phyloP scores from a whole-genome alignment of 1,140 invertebrate species.

The Maconellicoccus hirsutus region DNA sequence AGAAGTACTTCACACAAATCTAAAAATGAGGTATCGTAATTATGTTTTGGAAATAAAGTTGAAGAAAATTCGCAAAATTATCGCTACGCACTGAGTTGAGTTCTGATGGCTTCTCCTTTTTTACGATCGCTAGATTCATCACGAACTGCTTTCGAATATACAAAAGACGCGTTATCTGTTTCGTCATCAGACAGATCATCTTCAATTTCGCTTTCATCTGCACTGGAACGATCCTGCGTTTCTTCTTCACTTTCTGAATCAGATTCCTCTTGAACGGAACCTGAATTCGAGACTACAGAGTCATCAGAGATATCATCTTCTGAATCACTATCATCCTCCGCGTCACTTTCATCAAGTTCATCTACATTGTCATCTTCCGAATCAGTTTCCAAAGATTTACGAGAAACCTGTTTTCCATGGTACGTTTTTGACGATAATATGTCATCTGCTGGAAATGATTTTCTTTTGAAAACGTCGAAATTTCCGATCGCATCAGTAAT shows the following conservation, averaged over 20 bases:
- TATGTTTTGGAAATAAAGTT: not conserved
- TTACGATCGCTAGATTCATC: conserved; percentile 37
- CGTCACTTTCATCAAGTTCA: not conserved
- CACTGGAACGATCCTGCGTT: conserved; percentile 23
- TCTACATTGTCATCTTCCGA: not conserved
- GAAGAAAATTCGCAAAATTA: conserved; percentile 10
- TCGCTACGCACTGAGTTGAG: conserved; percentile 45
- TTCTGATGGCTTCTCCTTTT: conserved; percentile 62
- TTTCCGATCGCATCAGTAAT: not conserved
- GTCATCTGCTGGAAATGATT: not conserved
- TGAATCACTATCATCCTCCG: not conserved
- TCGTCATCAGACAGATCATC: conserved; percentile 26
- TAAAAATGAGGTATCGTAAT: conserved; percentile 28
- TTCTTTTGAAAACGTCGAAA: not conserved
- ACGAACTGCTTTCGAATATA: conserved; percentile 22
- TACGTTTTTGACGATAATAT: not conserved
- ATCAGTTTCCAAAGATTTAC: not conserved
- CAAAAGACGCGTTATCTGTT: conserved; percentile 19
- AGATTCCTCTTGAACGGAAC: not conserved
- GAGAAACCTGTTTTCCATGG: not conserved
- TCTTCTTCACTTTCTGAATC: conserved; percentile 26
- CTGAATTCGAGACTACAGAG: not conserved
- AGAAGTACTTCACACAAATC: conserved; percentile 68
- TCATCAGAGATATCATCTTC: not conserved
- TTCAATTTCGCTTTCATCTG: conserved; percentile 27